A percentile compares a stretch with the other conserved stretches of the same genome.
These are phyloP conservation scores for Fragum whitleyi DNA, from an alignment of 2,888 invertebrate genomes.

Conservation along the genomic window DNA sequence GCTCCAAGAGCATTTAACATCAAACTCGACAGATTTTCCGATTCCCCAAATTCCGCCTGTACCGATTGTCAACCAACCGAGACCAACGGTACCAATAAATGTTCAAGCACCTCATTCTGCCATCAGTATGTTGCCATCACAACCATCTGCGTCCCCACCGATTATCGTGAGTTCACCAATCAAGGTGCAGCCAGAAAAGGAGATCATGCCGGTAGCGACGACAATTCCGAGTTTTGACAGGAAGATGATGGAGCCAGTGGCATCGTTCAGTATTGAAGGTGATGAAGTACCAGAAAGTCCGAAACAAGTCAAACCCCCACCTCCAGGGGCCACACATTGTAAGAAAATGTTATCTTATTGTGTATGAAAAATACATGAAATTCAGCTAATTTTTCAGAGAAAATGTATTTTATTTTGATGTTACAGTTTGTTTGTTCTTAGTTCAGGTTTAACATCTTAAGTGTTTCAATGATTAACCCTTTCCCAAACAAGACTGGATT, in stretches of 20 bases:
- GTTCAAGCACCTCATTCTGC: slow-evolving; percentile 31
- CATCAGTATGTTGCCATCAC: slow-evolving; percentile 28
- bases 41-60: slow-evolving; percentile 7
- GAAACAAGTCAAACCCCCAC: slow-evolving; percentile 80
- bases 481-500: too few relatives aligned
- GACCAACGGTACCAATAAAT: slow-evolving; percentile 39
- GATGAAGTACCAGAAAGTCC: slow-evolving; percentile 81
- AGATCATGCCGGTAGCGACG: slow-evolving; percentile 50
- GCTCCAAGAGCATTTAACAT: slow-evolving; percentile 10
- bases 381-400: too few relatives aligned
- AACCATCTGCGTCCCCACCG: slow-evolving; percentile 64
- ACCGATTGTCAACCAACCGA: slow-evolving; percentile 39
- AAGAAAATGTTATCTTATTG: slow-evolving; percentile 61
- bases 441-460: too few relatives aligned
- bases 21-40: slow-evolving; percentile 3
- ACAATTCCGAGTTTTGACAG: slow-evolving; percentile 47
- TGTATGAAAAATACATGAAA: too few relatives aligned
- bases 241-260: slow-evolving; percentile 44
- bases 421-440: too few relatives aligned
- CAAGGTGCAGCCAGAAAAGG: slow-evolving; percentile 55
- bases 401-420: too few relatives aligned
- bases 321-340: slow-evolving; percentile 83
- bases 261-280: slow-evolving; percentile 72
- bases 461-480: too few relatives aligned
- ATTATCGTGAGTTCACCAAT: slow-evolving; percentile 72